Base-by-base conservation (phyloP, 2,888 invertebrate genomes). In the Serrognathus titanus region DNA sequence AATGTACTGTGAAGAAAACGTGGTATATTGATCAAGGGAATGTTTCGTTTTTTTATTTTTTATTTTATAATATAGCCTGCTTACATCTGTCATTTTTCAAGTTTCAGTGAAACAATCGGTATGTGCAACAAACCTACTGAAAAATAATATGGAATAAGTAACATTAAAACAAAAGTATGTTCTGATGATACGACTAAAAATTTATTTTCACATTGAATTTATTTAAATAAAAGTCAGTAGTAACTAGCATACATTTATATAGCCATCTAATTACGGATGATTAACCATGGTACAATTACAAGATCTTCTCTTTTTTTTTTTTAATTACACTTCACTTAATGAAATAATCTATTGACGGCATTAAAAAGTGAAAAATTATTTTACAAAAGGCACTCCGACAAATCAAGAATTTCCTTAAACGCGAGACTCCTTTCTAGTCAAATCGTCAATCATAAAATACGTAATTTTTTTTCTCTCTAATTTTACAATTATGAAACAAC, bases 341-440 rank as follows among this genome's bases (percentile, higher is more conserved):
- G 57, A 64, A 61, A 61, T 53, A 57, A 64, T 58, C 55, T 61
- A 61, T 59, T 56, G 58, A 57, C 54, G 62, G 60, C 63, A 58
- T 65, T 56, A 50, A 60, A 63, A 61, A 61, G 62, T 63, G 63
- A 63, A 60, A 59, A 62, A 58, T 60, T 62, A 65, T 67, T 56
- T 60, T 67, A 67, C 65, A 64, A 67, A 70, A 70, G 70, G 70
- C 70, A 70, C 70, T 70, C 70, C 65, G 66, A 69, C 67, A 67
- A 69, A 66, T 66, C 63, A 69, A 68, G 63, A 57, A 59, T 59
- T 58, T 65, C 60, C 58, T 54, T 54, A 45, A 54, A 48, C 43
- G 45, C 54, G 38, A 49, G 37, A 43, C 46, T 43, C 20, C 9
- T 43, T 3, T 16, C 43, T 43, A 43, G 16, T 43, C 13, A 43